Evolutionary conservation across 2,113 vertebrate genomes (phyloP).

Genomic region (Naja naja): DNA sequence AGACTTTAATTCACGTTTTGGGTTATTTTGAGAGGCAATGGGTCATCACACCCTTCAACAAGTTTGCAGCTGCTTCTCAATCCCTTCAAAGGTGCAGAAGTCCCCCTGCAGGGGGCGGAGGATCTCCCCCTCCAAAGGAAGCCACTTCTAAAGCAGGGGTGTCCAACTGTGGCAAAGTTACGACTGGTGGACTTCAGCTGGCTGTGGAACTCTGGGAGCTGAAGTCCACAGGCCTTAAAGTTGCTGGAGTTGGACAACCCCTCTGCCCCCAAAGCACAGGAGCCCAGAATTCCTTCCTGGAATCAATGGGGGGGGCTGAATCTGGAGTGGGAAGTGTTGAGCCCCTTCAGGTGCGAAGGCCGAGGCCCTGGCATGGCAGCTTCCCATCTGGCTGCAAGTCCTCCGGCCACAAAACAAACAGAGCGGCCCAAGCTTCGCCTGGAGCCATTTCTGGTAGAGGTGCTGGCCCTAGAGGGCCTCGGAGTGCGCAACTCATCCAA

Average conservation of each 20-base stretch:
- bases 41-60: too few relatives aligned
- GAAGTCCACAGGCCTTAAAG: too few relatives aligned
- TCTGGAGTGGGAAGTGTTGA: not conserved
- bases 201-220: too few relatives aligned
- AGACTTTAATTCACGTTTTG: too few relatives aligned
- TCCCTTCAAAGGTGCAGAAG: not conserved
- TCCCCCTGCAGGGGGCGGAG: not conserved
- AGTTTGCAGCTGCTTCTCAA: not conserved
- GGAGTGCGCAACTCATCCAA: not conserved
- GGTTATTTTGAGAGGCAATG: too few relatives aligned
- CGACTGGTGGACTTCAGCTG: too few relatives aligned
- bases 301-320: not conserved
- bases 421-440: too few relatives aligned
- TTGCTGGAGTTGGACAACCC: too few relatives aligned
- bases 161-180: too few relatives aligned
- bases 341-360: not conserved
- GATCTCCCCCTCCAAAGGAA: not conserved
- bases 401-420: too few relatives aligned
- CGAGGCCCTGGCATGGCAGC: not conserved
- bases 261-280: not conserved
- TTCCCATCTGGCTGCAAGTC: not conserved
- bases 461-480: not conserved
- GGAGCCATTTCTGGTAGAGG: too few relatives aligned
- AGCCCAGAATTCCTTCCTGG: not conserved
- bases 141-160: not conserved